Evolutionary conservation across 1,140 invertebrate genomes (phyloP), one percentile per base, ranked within the genome.

Genomic region (Drosophila pseudoobscura): DNA sequence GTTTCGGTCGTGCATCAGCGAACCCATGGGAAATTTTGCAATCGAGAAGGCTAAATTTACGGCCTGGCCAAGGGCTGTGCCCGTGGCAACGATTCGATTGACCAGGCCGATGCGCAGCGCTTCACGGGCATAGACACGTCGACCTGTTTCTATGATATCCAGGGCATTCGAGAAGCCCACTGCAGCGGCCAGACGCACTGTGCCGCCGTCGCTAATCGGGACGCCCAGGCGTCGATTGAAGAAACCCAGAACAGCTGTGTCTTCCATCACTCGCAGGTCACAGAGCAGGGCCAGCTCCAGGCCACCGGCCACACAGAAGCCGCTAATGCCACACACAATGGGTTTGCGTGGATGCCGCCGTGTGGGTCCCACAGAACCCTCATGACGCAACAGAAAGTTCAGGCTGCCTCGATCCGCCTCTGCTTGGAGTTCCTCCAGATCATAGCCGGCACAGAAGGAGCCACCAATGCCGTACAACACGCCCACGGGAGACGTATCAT

Each of bases 281-380:
- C 97, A 98, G 92, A 97, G 94, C 0, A 99, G 90, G 0, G 97
- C 97, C 49, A 99, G 91, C 92, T 99, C 98, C 59, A 99, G 94
- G 0, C 97, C 98, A 61, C 95, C 95, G 11, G 96, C 97, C 3
- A 98, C 95, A 46, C 97, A 96, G 92, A 95, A 98, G 0, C 98
- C 98, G 91, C 93, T 94, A 9, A 99, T 93, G 31, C 96, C 96
- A 57, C 96, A 97, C 63, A 98, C 94, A 1, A 98, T 92, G 0
- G 97, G 97, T 90, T 99, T 99, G 44, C 94, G 94, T 45, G 94
- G 93, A 20, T 95, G 92, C 46, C 94, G 93, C 29, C 93, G 84
- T 20, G 93, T 93, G 22, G 94, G 94, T 9, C 94, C 94, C 26
- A 92, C 73, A 6, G 83, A 92, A 1, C 92, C 89, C 65, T 90